These are phyloP conservation scores for Aurelia sp. DNA, from an alignment of 30 jellyfish, hydroid and myxozoan species.

Conservation along the genomic window DNA sequence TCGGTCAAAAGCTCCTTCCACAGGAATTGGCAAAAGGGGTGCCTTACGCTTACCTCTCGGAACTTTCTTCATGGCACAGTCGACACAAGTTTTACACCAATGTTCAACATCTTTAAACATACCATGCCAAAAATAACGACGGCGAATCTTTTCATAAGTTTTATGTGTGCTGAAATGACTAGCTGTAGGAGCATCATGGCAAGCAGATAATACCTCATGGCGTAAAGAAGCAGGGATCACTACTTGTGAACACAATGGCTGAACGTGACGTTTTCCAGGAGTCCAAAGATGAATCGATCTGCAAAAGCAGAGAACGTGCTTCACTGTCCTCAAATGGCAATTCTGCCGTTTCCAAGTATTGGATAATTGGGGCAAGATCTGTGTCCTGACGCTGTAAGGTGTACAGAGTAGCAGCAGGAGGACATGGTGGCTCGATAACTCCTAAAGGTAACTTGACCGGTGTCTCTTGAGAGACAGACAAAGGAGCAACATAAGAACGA, in stretches of 20 bases:
- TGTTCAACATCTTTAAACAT: slow-evolving; percentile 48
- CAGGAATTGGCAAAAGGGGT: too few relatives aligned
- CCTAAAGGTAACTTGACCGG: not conserved
- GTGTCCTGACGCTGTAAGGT: not conserved
- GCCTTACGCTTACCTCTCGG: too few relatives aligned
- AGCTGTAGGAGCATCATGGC: slow-evolving; percentile 59
- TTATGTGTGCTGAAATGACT: slow-evolving; percentile 32
- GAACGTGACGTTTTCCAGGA: slow-evolving; percentile 29
- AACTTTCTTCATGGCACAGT: too few relatives aligned
- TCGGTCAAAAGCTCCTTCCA: too few relatives aligned
- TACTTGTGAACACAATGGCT: slow-evolving; percentile 18
- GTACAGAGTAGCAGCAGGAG: not conserved
- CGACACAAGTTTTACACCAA: slow-evolving; percentile 34
- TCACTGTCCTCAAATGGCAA: not conserved
- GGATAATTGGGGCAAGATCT: not conserved
- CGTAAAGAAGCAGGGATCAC: slow-evolving; percentile 44
- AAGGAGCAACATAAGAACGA: slow-evolving; percentile 23
- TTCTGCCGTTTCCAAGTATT: not conserved
- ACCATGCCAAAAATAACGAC: slow-evolving; percentile 46
- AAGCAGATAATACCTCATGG: slow-evolving; percentile 32
- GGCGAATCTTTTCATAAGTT: slow-evolving; percentile 48
- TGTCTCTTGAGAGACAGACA: not conserved
- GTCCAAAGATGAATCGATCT: slow-evolving; percentile 29
- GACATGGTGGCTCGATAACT: not conserved
- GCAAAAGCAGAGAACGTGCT: too few relatives aligned